Base-by-base conservation (phyloP, 2,113 vertebrate species). In the Mustelus asterias region DNA sequence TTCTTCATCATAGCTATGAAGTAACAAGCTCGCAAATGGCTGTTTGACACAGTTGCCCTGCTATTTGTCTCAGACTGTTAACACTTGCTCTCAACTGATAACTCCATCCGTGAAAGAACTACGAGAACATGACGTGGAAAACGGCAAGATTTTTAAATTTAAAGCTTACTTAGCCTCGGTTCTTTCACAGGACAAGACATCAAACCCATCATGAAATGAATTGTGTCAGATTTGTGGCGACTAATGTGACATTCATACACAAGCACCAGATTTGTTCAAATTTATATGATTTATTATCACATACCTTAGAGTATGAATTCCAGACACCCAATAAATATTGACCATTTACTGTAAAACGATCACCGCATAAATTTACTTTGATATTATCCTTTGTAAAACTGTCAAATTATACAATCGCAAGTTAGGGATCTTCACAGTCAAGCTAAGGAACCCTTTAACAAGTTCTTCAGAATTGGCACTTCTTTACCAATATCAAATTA, bases 201-300 rank as follows among this genome's bases (percentile, higher is more conserved):
- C n/a, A 69, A 70, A 70, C 65, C 29, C 16, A 29, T 60, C 29
- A 5, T 33, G n/a, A 60, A 60, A 44, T 48, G 8, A 41, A 16
- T 8, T 20, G 24, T 95, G 37, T 24, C 69, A 7, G 69, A 24
- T 33, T 67, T 94, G 18, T 2, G 2, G 11, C 20, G 37, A 26
- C 10, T n/a, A 37, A 16, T 26, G 92, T 37, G 24, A 69, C n/a
- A 16, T 70, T 94, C 7, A 95, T 48, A 72, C 9, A 95, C 9
- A 29, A 9, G 24, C 63, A 94, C 60, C 16, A 72, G 48, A 94
- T 29, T 5, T 26, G 22, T 44, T 72, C 1, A 65, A 93, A 41
- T 93, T 37, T 93, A 93, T 93, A 93, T 65, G 89, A 72, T 76
- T 95, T 95, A 95, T 72, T 95, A 29, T 54, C 29, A 33, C 16